These are phyloP conservation scores for Helarctos malayanus DNA, from an alignment of 2,797 vertebrate genomes.

Conservation along the genomic window DNA sequence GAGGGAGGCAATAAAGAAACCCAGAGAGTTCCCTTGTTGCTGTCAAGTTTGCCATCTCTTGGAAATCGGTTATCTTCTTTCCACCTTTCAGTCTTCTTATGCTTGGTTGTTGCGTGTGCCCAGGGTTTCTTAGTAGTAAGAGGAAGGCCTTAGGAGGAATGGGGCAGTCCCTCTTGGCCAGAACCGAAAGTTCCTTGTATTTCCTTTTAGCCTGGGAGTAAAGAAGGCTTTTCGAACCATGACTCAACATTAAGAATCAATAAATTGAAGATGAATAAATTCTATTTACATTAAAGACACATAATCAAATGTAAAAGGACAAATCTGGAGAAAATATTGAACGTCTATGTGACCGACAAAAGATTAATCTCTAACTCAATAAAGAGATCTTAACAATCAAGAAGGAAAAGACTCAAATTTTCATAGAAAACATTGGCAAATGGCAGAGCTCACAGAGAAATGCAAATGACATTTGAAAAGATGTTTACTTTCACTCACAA, in stretches of 20 bases:
- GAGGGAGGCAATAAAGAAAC: constrained; percentile 18
- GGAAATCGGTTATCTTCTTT: constrained; percentile 29
- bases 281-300: constrained; percentile 41
- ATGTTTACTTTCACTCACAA: constrained; percentile 34
- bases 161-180: not conserved
- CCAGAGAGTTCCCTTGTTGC: not conserved
- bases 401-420: not conserved
- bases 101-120: not conserved
- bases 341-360: not conserved
- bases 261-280: not conserved
- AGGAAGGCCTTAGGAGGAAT: not conserved
- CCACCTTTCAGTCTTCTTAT: not conserved
- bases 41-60: not conserved
- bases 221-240: not conserved
- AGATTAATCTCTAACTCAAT: not conserved
- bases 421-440: not conserved
- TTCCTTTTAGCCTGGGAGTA: constrained; percentile 11
- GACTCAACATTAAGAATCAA: constrained; percentile 21
- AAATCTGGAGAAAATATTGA: constrained; percentile 26
- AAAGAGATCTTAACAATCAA: constrained; percentile 47
- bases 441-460: constrained; percentile 46
- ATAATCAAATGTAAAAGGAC: constrained; percentile 19
- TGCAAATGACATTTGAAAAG: constrained; percentile 45
- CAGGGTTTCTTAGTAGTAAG: not conserved
- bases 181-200: not conserved